A percentile compares a stretch with the other conserved stretches of the same genome.
These are phyloP conservation scores for Montifringilla adamsi DNA, from an alignment of 2,113 vertebrate species.

Conservation along the genomic window DNA sequence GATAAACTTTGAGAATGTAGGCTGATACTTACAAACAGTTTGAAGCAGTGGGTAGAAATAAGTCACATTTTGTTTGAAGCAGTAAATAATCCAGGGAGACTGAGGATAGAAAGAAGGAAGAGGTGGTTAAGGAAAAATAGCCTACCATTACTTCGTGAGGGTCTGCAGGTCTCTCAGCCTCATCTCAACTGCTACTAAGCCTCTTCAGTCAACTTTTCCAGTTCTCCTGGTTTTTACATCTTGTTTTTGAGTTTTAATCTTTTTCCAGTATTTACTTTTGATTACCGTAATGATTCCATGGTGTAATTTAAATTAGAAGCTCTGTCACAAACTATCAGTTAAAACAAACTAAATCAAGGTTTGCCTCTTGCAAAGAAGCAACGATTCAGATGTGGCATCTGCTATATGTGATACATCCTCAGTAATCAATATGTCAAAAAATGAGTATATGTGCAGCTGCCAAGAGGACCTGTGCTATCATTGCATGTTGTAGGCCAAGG, in stretches of 20 bases:
- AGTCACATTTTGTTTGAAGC: background rate
- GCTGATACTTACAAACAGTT: background rate
- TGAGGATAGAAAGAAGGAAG: background rate
- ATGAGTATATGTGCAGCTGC: background rate
- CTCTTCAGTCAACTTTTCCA: background rate
- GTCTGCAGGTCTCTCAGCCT: background rate
- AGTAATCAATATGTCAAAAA: background rate
- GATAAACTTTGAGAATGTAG: background rate
- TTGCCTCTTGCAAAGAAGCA: background rate
- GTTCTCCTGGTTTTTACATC: background rate
- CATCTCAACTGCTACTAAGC: background rate
- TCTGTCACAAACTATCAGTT: background rate
- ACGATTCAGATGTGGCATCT: background rate
- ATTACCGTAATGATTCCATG: fast-evolving
- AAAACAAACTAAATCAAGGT: background rate
- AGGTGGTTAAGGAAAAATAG: background rate
- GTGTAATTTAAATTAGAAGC: background rate
- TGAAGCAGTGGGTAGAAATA: background rate
- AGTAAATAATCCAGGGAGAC: background rate
- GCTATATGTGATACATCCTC: background rate
- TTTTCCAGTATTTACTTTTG: background rate
- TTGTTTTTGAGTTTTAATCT: background rate
- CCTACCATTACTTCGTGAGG: background rate
- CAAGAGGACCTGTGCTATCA: background rate
- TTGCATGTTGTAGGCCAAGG: background rate